phyloP scores from a whole-genome alignment of 2,113 vertebrate genomes.

The Melanerpes formicivorus region DNA sequence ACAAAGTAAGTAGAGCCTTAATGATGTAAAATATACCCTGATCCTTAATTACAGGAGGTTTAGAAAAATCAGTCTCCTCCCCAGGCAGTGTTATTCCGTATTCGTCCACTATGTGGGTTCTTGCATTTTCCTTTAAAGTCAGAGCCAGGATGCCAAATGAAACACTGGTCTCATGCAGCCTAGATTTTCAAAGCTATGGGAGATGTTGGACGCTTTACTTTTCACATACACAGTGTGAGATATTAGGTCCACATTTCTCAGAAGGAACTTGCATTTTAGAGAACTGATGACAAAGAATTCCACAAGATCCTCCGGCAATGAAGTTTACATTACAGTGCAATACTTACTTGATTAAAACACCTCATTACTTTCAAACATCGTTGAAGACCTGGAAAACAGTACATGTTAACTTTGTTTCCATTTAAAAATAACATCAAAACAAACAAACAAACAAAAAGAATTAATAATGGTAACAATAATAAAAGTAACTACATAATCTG shows the following conservation, averaged over 20 bases:
- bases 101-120: conserved; percentile 57
- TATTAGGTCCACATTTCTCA: not conserved
- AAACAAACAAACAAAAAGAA: not conserved
- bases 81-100: conserved; percentile 19
- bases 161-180: not conserved
- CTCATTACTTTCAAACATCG: not conserved
- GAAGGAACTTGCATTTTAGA: not conserved
- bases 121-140: conserved; percentile 51
- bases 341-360: not conserved
- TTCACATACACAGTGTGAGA: not conserved
- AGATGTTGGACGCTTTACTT: not conserved
- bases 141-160: not conserved
- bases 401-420: not conserved
- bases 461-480: not conserved
- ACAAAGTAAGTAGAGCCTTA: not conserved
- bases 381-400: not conserved
- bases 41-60: not conserved
- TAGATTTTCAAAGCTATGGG: not conserved
- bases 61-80: not conserved
- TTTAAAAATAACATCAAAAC: not conserved
- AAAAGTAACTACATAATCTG: not conserved
- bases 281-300: not conserved
- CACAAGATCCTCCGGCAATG: not conserved
- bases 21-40: not conserved
- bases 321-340: not conserved